Percentiles rank a stretch among this genome's conserved stretches.
Conservation (phyloP, 2,797 vertebrate genomes). For the Eleutherodactylus coqui region DNA sequence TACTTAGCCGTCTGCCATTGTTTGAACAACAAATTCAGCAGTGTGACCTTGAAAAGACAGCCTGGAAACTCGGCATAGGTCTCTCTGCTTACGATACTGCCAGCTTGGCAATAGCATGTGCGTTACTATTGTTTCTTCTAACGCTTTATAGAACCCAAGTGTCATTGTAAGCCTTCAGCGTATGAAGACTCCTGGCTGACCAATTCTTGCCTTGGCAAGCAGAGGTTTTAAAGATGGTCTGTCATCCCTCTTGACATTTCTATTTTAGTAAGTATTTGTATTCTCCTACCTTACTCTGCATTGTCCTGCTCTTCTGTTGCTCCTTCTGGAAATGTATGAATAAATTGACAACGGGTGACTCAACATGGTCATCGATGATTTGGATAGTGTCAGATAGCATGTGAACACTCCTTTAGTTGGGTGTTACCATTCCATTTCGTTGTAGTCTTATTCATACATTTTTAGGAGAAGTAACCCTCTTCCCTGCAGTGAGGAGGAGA, state of each 20-base stretch:
- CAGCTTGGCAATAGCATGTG: not conserved
- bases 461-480: too few species aligned
- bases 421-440: too few species aligned
- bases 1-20: constrained; percentile 3
- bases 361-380: too few species aligned
- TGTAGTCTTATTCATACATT: too few species aligned
- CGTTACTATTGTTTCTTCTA: not conserved
- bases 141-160: constrained; percentile 17
- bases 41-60: constrained; percentile 31
- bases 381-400: too few species aligned
- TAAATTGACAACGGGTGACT: not conserved
- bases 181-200: not conserved
- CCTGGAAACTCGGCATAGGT: not conserved
- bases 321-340: not conserved
- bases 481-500: too few species aligned
- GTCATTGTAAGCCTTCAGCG: not conserved
- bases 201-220: not conserved
- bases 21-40: not conserved
- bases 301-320: too few species aligned
- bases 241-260: not conserved
- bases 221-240: not conserved
- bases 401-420: too few species aligned
- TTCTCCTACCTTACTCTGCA: not conserved
- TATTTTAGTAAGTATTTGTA: not conserved
- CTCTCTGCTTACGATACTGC: not conserved